Base-by-base conservation (phyloP, 2,888 invertebrate species). In the Rhimphoctona megacephalus region DNA sequence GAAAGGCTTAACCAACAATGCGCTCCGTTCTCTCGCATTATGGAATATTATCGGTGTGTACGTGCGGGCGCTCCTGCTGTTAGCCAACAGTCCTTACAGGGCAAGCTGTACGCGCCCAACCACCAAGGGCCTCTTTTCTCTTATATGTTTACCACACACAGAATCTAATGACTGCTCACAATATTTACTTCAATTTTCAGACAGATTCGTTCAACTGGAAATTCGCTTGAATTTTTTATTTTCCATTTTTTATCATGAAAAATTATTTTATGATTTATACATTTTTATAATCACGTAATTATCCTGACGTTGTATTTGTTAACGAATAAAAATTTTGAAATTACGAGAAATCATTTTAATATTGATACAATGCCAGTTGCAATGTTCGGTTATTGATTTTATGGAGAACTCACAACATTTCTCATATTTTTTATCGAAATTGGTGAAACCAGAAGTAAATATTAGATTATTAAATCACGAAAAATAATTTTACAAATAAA, bases 1-100 rank as follows among this genome's bases (percentile, higher is more conserved):
- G 78, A 73, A 85, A 81, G 85, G 74, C 85, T 82, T 69, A 82
- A 73, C 82, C 81, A 79, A 85, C 85, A 81, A 81, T 82, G 78
- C 81, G 73, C 78, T 74, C 73, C 67, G 54, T 82, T 78, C 81
- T 81, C 81, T 85, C 85, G 85, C 67, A 85, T 85, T 85, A 85
- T 61, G 81, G 85, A 85, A 81, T 85, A 85, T 85, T 82, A 79
- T 73, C 81, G 66, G 74, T 61, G 80, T 64, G 74, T 39, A 73
- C 57, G 49, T 52, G 69, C 43, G 69, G 78, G 14, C 54, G 54
- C 57, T 39, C 46, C 57, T 78, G 61, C 67, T 79, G 70, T 79
- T 79, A 43, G 69, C 17, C 57, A 22, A 70, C 57, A 70, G 61
- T 61, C 61, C 61, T n/a, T 61, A 61, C 14, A 57, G 57, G 69